These are phyloP conservation scores for Sinocyclocheilus maitianheensis DNA, from an alignment of 2,113 vertebrate genomes.

Conservation along the genomic window DNA sequence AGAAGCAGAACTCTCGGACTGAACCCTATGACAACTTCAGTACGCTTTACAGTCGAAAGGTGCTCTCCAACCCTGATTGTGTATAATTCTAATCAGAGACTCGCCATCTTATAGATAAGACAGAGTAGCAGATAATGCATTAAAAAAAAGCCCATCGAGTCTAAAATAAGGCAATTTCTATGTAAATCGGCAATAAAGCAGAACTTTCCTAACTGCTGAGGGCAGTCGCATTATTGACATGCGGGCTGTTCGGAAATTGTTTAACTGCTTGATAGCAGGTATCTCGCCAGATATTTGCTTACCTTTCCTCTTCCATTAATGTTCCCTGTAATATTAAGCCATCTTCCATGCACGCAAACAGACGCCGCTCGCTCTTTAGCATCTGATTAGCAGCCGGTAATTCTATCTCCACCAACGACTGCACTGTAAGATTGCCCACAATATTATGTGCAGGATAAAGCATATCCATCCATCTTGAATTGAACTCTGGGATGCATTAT, in stretches of 20 bases:
- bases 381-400: conserved; percentile 95
- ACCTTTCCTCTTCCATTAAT: conserved; percentile 89
- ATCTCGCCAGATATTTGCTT: conserved; percentile 94
- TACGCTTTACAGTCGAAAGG: conserved; percentile 38
- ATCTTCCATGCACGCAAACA: conserved; percentile 89
- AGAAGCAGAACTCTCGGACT: conserved; percentile 12
- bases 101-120: conserved; percentile 87
- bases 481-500: conserved; percentile 93
- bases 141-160: conserved; percentile 83
- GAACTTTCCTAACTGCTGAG: conserved; percentile 95
- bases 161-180: conserved; percentile 99
- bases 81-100: conserved; percentile 85
- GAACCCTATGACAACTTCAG: conserved; percentile 12
- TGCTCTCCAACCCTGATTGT: conserved; percentile 48
- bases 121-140: conserved; percentile 85
- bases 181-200: conserved; percentile 99
- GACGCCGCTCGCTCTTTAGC: conserved; percentile 80
- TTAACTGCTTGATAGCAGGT: conserved; percentile 95
- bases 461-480: conserved; percentile 87
- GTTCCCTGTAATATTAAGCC: conserved; percentile 90
- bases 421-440: conserved; percentile 78
- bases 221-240: conserved; percentile 93
- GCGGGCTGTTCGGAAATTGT: conserved; percentile 90
- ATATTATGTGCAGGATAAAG: conserved; percentile 92
- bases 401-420: conserved; percentile 86